These are phyloP conservation scores for Macquaria australasica DNA, from an alignment of 2,113 vertebrate genomes.

Conservation along the genomic window DNA sequence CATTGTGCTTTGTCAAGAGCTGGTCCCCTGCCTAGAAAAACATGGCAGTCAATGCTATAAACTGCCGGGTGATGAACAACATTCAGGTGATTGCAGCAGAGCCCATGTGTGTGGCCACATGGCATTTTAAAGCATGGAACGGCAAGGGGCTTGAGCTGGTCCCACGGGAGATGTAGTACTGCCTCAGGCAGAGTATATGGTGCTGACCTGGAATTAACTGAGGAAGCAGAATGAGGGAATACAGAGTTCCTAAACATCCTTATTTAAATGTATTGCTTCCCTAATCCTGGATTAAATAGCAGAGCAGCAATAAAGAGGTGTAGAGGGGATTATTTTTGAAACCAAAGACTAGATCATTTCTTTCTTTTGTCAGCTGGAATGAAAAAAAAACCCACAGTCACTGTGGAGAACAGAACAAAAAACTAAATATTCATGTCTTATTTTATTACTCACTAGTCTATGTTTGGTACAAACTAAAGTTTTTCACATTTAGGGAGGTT, in stretches of 20 bases:
- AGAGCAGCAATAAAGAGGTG: conserved; percentile 29
- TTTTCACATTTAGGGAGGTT: conserved; percentile 9
- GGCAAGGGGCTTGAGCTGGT: conserved; percentile 19
- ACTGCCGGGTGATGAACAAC: conserved; percentile 39
- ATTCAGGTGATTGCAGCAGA: conserved; percentile 37
- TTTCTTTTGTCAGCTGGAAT: conserved; percentile 39
- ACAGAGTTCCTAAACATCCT: conserved; percentile 58
- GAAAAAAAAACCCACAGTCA: conserved; percentile 1
- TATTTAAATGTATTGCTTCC: conserved; percentile 53
- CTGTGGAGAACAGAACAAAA: conserved; percentile 21
- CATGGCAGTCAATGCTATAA: conserved; percentile 24
- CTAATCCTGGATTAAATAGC: conserved; percentile 66
- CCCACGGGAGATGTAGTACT: conserved; percentile 33
- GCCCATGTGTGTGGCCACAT: conserved; percentile 33
- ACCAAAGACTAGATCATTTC: conserved; percentile 40
- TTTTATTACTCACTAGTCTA: conserved; percentile 18
- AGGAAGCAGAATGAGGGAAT: conserved; percentile 37
- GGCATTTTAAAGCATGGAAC: conserved; percentile 29
- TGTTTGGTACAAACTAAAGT: conserved; percentile 12
- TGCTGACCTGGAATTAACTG: conserved; percentile 52
- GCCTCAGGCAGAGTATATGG: conserved; percentile 39
- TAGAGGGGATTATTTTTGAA: conserved; percentile 52
- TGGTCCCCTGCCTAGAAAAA: conserved; percentile 46
- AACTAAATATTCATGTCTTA: conserved; percentile 32
- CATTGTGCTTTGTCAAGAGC: conserved; percentile 39